Evolutionary conservation across 2,888 invertebrate genomes (phyloP), one percentile per base, ranked within the genome.

Genomic region (Clunio marinus): DNA sequence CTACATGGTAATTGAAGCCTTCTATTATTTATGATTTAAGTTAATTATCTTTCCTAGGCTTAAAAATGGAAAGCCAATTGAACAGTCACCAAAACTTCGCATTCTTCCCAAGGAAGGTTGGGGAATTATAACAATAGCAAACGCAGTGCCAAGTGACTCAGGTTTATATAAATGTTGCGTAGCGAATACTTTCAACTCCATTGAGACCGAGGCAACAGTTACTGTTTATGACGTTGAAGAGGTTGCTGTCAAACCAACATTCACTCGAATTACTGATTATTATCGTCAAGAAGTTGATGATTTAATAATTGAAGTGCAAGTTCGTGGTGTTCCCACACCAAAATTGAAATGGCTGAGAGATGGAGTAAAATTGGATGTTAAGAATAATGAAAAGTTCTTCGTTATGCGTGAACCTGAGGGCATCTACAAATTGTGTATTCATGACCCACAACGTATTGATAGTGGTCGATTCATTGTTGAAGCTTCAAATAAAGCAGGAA

Each of bases 301-400:
- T 75, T 76, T 92, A 58, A 83, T 86, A 57, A 79, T 93, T 72
- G 91, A 92, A 77, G 91, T 91, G 72, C 84, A 87, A 15, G 85
- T 91, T 41, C 84, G 88, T 35, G 89, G 88, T 2, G 84, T 86
- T 72, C 90, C 90, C 1, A 79, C 83, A 0, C 89, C 91, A 0
- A 83, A 80, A 1, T 84, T 92, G 62, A 84, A 85, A 20, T 93
- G 93, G 93, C 77, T 86, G 66, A 91, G 89, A 76, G 87, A 92
- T 73, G 87, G 86, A 65, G 79, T 80, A 60, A 81, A 83, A 28
- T 70, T 88, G 8, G 73, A 74, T 20, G 77, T 91, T 17, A 75
- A 76, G 3, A 80, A 77, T 25, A 81, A 82, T 35, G 83, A 84
- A 2, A 83, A 87, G 69, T 86, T 85, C 17, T 83, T 81, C 71